Percentiles rank a stretch among this genome's conserved stretches.
Evolutionary conservation across 2,113 vertebrate species (phyloP).

Genomic region (Taurulus bubalis): DNA sequence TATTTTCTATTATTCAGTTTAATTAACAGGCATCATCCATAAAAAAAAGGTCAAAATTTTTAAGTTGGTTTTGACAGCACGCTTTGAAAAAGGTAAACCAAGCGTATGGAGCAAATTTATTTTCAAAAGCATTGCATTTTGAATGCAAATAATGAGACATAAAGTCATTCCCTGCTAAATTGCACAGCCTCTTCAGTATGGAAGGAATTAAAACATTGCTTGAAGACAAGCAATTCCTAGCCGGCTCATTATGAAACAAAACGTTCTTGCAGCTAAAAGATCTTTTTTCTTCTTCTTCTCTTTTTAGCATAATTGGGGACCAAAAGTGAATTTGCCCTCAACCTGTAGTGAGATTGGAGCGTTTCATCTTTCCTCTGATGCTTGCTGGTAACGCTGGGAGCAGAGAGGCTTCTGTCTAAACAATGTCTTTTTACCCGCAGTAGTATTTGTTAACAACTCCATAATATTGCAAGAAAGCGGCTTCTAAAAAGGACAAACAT

Average conservation of each 20-base stretch:
- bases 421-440: conserved; percentile 71
- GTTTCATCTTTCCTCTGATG: conserved; percentile 79
- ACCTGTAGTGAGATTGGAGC: conserved; percentile 64
- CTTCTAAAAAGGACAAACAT: conserved; percentile 61
- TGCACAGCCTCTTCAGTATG: conserved; percentile 43
- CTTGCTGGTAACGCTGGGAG: conserved; percentile 70
- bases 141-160: conserved; percentile 36
- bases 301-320: conserved; percentile 83
- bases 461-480: conserved; percentile 76
- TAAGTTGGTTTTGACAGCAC: not conserved
- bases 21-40: conserved; percentile 9
- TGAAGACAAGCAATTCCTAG: conserved; percentile 63
- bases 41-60: not conserved
- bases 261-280: conserved; percentile 61
- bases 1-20: not conserved
- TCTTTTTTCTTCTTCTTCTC: conserved; percentile 59
- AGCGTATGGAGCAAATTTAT: not conserved
- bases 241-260: conserved; percentile 72
- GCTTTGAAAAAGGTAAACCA: conserved; percentile 12
- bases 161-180: conserved; percentile 47
- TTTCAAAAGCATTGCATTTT: not conserved
- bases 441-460: conserved; percentile 77
- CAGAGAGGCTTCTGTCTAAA: conserved; percentile 63
- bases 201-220: conserved; percentile 65
- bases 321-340: conserved; percentile 79